These are phyloP conservation scores for Sylvicola cinctus DNA, from an alignment of 2,888 invertebrate species.

Conservation along the genomic window DNA sequence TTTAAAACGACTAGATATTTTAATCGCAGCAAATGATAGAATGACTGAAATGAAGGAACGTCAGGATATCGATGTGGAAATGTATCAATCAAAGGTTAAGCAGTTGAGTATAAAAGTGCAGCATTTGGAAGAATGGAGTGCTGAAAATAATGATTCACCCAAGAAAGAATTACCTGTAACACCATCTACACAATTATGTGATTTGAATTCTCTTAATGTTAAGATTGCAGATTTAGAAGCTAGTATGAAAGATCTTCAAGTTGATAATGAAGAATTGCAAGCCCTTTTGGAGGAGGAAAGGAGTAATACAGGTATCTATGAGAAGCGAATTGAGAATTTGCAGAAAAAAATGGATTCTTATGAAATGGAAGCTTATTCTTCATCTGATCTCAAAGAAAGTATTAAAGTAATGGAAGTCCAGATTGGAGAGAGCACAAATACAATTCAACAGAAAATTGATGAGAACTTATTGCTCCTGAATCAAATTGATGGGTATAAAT, in stretches of 20 bases:
- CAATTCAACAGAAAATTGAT: conserved; percentile 8
- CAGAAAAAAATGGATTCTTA: conserved; percentile 12
- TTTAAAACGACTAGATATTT: conserved; percentile 46
- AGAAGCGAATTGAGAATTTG: conserved; percentile 12
- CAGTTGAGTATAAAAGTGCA: conserved; percentile 46
- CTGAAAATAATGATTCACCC: conserved; percentile 10
- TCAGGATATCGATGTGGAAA: conserved; percentile 52
- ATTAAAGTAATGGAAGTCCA: conserved; percentile 6
- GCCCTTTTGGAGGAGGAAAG: conserved; percentile 31
- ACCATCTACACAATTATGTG: neutral
- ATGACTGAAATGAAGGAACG: conserved; percentile 63
- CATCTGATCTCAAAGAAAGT: conserved; percentile 7
- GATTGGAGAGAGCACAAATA: conserved; percentile 8
- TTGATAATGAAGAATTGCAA: conserved; percentile 39
- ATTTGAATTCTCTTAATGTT: conserved; percentile 7
- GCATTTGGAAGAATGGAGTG: conserved; percentile 30
- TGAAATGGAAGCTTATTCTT: conserved; percentile 8
- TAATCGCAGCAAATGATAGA: conserved; percentile 54
- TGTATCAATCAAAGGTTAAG: conserved; percentile 49
- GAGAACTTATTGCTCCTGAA: conserved; percentile 11
- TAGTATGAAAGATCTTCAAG: conserved; percentile 33
- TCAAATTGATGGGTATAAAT: conserved; percentile 8
- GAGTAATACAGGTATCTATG: conserved; percentile 20
- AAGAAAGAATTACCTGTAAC: conserved; percentile 4
- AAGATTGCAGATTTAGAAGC: conserved; percentile 30